A percentile compares a stretch with the other conserved stretches of the same genome.
Conservation (phyloP, 1,140 invertebrate species). For the Melipona quadrifasciata region DNA sequence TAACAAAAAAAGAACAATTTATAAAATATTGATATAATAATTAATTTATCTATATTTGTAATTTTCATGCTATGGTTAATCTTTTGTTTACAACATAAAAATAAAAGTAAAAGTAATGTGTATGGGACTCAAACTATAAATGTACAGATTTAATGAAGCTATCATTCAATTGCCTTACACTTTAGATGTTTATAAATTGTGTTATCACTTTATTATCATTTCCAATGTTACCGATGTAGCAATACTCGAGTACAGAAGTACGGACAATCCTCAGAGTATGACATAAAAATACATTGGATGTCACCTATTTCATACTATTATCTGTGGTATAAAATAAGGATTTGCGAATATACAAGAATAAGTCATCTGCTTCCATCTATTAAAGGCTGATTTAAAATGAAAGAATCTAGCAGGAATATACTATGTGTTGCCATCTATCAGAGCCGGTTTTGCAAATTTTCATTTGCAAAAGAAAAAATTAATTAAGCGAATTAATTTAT, state of each 20-base stretch:
- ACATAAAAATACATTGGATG: too few relatives aligned
- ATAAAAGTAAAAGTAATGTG: background rate
- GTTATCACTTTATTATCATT: background rate
- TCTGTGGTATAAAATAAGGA: too few relatives aligned
- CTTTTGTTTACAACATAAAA: background rate
- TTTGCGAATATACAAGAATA: too few relatives aligned
- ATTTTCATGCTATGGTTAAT: background rate
- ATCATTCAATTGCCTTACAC: background rate
- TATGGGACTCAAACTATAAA: background rate
- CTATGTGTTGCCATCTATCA: too few relatives aligned
- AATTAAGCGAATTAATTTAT: too few relatives aligned
- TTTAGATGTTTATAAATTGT: background rate
- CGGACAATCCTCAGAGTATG: too few relatives aligned
- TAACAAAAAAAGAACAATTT: background rate
- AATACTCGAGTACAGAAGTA: background rate
- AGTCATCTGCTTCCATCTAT: too few relatives aligned
- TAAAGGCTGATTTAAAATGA: too few relatives aligned
- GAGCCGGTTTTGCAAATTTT: too few relatives aligned
- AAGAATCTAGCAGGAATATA: too few relatives aligned
- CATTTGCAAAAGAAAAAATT: too few relatives aligned
- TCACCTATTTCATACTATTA: too few relatives aligned
- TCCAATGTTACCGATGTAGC: background rate
- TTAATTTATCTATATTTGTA: background rate
- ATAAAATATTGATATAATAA: background rate
- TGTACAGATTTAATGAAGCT: background rate